Percentiles rank a stretch among this genome's conserved stretches.
phyloP scores from a whole-genome alignment of 2,888 invertebrate species.

The Erebia ligea region DNA sequence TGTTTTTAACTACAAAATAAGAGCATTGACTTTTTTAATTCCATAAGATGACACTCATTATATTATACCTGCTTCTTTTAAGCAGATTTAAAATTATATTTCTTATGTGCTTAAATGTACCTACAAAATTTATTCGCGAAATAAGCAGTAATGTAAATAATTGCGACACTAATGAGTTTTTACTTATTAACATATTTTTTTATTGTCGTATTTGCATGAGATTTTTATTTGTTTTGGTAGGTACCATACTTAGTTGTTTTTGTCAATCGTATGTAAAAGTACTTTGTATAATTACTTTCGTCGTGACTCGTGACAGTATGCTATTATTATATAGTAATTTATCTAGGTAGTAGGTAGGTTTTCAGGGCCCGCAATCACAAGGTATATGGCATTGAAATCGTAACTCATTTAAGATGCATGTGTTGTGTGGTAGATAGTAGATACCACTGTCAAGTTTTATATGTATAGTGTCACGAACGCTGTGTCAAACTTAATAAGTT shows the following conservation, averaged over 20 bases:
- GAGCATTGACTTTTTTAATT: neutral
- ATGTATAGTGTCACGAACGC: too few relatives aligned
- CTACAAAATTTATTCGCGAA: constrained; percentile 3
- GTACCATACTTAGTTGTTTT: neutral
- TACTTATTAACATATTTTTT: constrained; percentile 50
- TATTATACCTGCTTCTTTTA: too few relatives aligned
- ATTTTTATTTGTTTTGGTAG: constrained; percentile 10
- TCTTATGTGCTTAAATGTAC: neutral
- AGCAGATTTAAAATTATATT: neutral
- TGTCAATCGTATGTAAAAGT: neutral
- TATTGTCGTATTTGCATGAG: constrained; percentile 56
- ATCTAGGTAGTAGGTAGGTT: neutral
- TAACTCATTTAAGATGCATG: too few relatives aligned
- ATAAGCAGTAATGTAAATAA: constrained; percentile 39
- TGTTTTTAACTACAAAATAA: neutral
- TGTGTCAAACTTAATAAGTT: too few relatives aligned
- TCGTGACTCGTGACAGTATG: neutral
- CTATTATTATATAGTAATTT: too few relatives aligned
- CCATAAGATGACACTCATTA: neutral
- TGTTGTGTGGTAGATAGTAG: too few relatives aligned
- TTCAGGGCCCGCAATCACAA: neutral
- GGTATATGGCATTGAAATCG: neutral
- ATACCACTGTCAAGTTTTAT: too few relatives aligned
- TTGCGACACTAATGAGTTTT: constrained; percentile 41
- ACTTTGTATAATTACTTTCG: neutral